A percentile compares a stretch with the other conserved stretches of the same genome.
phyloP scores from a whole-genome alignment of 2,113 vertebrate genomes.

The Cavia aperea region DNA sequence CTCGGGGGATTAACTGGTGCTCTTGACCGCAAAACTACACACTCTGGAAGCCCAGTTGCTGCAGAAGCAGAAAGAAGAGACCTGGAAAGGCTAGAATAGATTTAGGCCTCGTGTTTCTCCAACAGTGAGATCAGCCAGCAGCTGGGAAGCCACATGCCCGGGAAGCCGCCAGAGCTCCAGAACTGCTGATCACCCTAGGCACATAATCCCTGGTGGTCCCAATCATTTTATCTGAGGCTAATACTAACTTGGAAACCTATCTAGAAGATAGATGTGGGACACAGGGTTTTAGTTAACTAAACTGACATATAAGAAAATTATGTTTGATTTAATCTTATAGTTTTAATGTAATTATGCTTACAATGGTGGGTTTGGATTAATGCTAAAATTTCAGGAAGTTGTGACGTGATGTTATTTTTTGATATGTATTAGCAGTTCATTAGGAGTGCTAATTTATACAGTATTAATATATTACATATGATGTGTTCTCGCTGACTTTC shows the following conservation, averaged over 20 bases:
- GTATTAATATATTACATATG: not conserved
- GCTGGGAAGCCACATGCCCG: rapidly evolving
- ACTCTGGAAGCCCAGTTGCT: not conserved
- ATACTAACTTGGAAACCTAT: not conserved
- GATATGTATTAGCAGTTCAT: not conserved
- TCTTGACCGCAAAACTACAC: not conserved
- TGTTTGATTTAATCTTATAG: not conserved
- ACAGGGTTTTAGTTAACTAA: not conserved
- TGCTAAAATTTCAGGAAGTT: not conserved
- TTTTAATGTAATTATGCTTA: not conserved
- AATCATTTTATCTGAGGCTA: not conserved
- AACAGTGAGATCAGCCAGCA: not conserved
- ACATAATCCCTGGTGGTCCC: not conserved
- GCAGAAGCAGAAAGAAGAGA: not conserved
- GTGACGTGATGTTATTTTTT: not conserved
- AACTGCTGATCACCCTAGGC: not conserved
- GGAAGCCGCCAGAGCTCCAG: too few relatives aligned
- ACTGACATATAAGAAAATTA: not conserved
- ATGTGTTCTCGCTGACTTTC: not conserved
- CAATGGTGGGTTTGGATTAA: not conserved
- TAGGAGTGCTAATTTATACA: not conserved
- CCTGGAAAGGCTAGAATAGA: not conserved
- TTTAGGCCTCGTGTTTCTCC: not conserved
- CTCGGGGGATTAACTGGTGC: not conserved
- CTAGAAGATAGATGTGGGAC: not conserved